Base-by-base conservation (phyloP, 2,888 invertebrate genomes). In the Hoplodrina blanda region DNA sequence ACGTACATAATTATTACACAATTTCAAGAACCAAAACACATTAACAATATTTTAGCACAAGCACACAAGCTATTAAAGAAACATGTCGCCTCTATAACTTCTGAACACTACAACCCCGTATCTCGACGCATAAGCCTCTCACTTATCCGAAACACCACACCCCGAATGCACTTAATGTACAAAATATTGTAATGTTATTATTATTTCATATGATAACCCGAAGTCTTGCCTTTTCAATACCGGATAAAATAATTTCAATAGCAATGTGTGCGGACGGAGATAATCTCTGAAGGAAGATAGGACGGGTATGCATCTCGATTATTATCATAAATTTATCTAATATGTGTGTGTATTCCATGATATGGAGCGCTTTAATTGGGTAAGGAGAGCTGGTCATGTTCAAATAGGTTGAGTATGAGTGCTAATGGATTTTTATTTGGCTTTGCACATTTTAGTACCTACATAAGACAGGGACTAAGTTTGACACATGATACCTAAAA, bases 101-200 rank as follows among this genome's bases (percentile, higher is more conserved):
- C 71, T 8, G 62, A 87, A 76, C n/a, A 8, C 89, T 87, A 73
- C 79, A 84, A 60, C 64, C 78, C 83, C 80, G 83, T 92, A 91
- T 93, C 91, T 90, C 85, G 83, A 87, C 83, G 87, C 87, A 91
- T 90, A 92, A 91, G 90, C 90, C 81, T 73, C 87, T 90, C 89
- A 91, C 91, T 93, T 93, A 93, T 91, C 90, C 90, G 84, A 87
- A 87, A 87, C 89, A 90, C 91, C 91, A 90, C 92, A 91, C 91
- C 92, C 91, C 88, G 91, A 89, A 92, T 88, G 91, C 91, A 93
- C 93, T 94, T 94, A 95, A 94, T 94, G 93, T 92, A 92, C 91
- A 93, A 92, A 94, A 94, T 94, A 94, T 94, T 94, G 91, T 94
- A 94, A 94, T 94, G 94, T 93, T 94, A 93, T 94, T 95, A 94